Conservation (phyloP, 2,797 vertebrate species). For the Chromis chromis region DNA sequence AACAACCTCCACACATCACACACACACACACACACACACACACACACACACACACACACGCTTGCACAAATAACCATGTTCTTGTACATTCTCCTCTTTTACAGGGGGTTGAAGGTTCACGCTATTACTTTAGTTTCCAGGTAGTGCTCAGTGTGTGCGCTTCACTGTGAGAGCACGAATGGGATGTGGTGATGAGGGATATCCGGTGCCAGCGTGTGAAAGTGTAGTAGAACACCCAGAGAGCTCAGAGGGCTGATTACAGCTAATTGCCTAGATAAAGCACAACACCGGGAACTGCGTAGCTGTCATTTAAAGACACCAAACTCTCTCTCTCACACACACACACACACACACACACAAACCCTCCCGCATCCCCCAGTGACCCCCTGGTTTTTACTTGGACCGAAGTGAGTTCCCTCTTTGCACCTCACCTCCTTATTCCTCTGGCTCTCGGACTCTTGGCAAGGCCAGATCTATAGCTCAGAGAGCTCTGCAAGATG, state of each 20-base stretch:
- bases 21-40: slow-evolving; percentile 11
- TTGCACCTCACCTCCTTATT: slow-evolving; percentile 60
- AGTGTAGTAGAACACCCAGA: slow-evolving; percentile 79
- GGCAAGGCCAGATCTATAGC: slow-evolving; percentile 54
- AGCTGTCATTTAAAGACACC: slow-evolving; percentile 59
- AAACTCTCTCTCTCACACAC: neutral
- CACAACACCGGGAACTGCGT: slow-evolving; percentile 77
- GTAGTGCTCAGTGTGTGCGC: slow-evolving; percentile 29
- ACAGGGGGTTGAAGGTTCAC: slow-evolving; percentile 35
- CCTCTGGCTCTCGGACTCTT: slow-evolving; percentile 45
- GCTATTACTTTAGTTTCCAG: slow-evolving; percentile 50
- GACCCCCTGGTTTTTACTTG: slow-evolving; percentile 45
- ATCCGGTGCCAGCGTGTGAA: slow-evolving; percentile 77
- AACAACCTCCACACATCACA: slow-evolving; percentile 63
- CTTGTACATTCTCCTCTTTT: slow-evolving; percentile 48
- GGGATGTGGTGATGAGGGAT: slow-evolving; percentile 62
- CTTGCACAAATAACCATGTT: slow-evolving; percentile 40
- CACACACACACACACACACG: slow-evolving; percentile 39
- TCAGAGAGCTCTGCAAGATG: slow-evolving; percentile 46
- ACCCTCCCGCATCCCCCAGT: slow-evolving; percentile 20
- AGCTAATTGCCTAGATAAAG: slow-evolving; percentile 80
- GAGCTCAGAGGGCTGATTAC: slow-evolving; percentile 81
- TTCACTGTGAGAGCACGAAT: slow-evolving; percentile 23
- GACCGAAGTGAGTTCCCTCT: slow-evolving; percentile 45
- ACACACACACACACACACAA: slow-evolving; percentile 2